phyloP scores from a whole-genome alignment of 2,888 invertebrate species.

The Leptopilina syphax region DNA sequence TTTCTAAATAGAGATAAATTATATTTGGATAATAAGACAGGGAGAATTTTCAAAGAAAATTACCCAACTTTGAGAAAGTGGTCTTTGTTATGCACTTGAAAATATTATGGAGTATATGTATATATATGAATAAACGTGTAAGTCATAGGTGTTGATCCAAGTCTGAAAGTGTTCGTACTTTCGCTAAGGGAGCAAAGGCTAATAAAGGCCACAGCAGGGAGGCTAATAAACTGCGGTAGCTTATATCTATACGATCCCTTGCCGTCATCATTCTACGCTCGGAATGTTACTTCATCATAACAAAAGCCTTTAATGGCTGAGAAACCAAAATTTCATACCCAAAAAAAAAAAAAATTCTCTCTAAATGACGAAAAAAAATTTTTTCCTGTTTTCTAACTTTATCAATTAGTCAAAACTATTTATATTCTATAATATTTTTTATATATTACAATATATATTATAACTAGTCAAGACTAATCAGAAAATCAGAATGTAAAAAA shows the following conservation, averaged over 20 bases:
- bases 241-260: constrained; percentile 53
- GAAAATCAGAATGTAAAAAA: too few species aligned
- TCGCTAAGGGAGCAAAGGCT: constrained; percentile 52
- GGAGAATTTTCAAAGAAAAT: neutral
- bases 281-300: constrained; percentile 38
- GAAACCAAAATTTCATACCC: constrained; percentile 31
- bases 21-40: neutral
- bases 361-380: neutral
- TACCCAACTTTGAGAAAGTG: constrained; percentile 11
- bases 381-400: neutral
- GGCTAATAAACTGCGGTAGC: constrained; percentile 69
- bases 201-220: constrained; percentile 71
- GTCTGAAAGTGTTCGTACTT: constrained; percentile 29
- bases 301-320: constrained; percentile 38
- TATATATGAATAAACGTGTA: constrained; percentile 16
- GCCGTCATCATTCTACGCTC: constrained; percentile 42
- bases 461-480: too few species aligned
- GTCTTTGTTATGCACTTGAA: constrained; percentile 30
- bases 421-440: too few species aligned
- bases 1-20: constrained; percentile 3
- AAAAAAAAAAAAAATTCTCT: neutral
- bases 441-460: too few species aligned
- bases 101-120: constrained; percentile 2
- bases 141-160: constrained; percentile 35
- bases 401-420: neutral